Evolutionary conservation across 2,797 vertebrate species (phyloP), one percentile per base, ranked within the genome.

Genomic region (Hozukius guyotensis): DNA sequence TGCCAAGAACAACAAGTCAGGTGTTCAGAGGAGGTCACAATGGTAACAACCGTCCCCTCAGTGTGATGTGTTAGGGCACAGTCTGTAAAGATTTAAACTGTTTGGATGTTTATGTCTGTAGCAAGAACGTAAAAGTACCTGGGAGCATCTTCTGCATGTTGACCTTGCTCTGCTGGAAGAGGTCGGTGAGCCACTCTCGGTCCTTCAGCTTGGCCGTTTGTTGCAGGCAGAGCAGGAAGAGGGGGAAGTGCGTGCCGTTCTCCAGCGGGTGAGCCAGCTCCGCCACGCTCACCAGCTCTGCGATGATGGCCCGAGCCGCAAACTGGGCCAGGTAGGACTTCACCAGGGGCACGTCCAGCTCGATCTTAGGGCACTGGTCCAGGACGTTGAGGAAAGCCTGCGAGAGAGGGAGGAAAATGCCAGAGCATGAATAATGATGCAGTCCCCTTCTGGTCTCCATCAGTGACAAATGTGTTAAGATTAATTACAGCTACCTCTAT

Each of bases 121-220:
- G 20, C 20, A 10, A 52, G 32, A 14, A 8, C 3, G 6, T 5
- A 86, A 42, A 42, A 93, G 91, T 93, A 99, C 98, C 98, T 94
- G 98, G 98, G 71, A 99, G 95, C 98, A 99, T 99, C 94, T 99
- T 99, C 95, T 98, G 98, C 98, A 99, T 99, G 88, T 97, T 99
- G 94, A 99, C 97, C 95, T 97, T 98, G 96, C 98, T 99, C 95
- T 97, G 97, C 94, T 98, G 97, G 94, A 99, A 99, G 82, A 99
- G 93, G 81, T 99, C 98, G 4, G 97, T 97, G 84, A 99, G 96
- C 98, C 98, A 99, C 88, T 99, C 98, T 4, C 97, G 96, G 92
- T 99, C 98, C 94, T 97, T 97, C 86, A 99, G 92, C 93, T 98
- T 99, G 92, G 98, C 97, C 73, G 97, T 95, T 87, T 99, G 98